Evolutionary conservation across 1,140 invertebrate genomes (phyloP), one percentile per base, ranked within the genome.

Genomic region (Drosophila pectinifera): DNA sequence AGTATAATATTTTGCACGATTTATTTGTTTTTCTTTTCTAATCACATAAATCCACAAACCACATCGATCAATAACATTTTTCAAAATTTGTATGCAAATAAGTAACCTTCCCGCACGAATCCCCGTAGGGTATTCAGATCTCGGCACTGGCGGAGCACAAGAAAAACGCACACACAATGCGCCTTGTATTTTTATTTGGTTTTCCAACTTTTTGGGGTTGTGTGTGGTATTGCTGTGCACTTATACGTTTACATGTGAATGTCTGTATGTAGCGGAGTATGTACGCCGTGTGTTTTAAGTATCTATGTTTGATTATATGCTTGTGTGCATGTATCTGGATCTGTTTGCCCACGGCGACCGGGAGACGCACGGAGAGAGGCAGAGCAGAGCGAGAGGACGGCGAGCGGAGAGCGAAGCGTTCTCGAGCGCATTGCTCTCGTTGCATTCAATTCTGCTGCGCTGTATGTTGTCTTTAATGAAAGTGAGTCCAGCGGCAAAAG

Each of bases 161-260:
- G 73, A 75, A 75, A 69, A 88, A 86, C 62, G 73, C 74, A 72
- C 78, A 86, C 49, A 79, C 74, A 88, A 69, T 63, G 65, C 74
- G 83, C 79, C 70, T 88, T 75, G 83, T 88, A 83, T 86, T 86
- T 86, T 86, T 86, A 83, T 86, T 88, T 86, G 83, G 83, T 88
- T 86, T 86, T 88, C 83, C 83, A 88, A 86, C 83, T 83, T 86
- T 74, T 83, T 86, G 79, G 83, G 83, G 83, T 86, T 85, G 81
- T 85, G 81, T 85, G 81, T 85, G 73, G 83, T 59, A 73, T 85
- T 70, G 64, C 59, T 68, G 63, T 67, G 62, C 73, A 73, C 69
- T 65, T 59, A 79, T 73, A 62, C 59, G 45, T 54, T 58, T 68
- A 59, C 62, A 59, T 69, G 55, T 57, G 77, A 56, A 74, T 65